Evolutionary conservation across 2,888 invertebrate genomes (phyloP).

Genomic region (Anarsia innoxiella): DNA sequence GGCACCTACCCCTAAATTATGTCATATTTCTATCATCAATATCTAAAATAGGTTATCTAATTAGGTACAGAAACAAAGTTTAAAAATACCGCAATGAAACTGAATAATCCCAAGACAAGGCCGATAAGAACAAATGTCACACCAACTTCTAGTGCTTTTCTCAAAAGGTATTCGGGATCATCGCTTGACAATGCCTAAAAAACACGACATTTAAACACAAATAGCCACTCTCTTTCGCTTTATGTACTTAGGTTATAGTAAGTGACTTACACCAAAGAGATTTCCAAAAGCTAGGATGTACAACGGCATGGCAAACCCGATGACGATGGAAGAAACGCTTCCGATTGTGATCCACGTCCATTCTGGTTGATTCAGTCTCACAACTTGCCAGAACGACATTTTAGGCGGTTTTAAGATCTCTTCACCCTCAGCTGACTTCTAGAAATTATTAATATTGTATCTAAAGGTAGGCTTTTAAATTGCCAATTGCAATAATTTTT

Average conservation of each 20-base stretch:
- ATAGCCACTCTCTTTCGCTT: too few relatives aligned
- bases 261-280: constrained; percentile 75
- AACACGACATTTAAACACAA: too few relatives aligned
- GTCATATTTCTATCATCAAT: too few relatives aligned
- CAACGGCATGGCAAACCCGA: constrained; percentile 83
- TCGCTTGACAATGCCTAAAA: constrained; percentile 39
- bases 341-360: constrained; percentile 79
- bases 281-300: constrained; percentile 84
- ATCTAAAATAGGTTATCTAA: too few relatives aligned
- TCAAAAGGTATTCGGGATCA: constrained; percentile 29
- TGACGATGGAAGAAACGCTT: constrained; percentile 76
- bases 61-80: too few relatives aligned
- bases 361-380: constrained; percentile 79
- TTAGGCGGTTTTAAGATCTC: too few relatives aligned
- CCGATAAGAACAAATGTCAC: background rate
- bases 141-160: background rate
- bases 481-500: too few relatives aligned
- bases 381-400: constrained; percentile 65
- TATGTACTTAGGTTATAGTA: background rate
- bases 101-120: constrained; percentile 26
- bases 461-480: too few relatives aligned
- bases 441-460: too few relatives aligned
- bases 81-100: constrained; percentile 33
- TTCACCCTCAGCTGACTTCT: too few relatives aligned
- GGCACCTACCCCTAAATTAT: too few relatives aligned